Conservation (phyloP, 1,140 invertebrate genomes). For the Pectinophora gossypiella region DNA sequence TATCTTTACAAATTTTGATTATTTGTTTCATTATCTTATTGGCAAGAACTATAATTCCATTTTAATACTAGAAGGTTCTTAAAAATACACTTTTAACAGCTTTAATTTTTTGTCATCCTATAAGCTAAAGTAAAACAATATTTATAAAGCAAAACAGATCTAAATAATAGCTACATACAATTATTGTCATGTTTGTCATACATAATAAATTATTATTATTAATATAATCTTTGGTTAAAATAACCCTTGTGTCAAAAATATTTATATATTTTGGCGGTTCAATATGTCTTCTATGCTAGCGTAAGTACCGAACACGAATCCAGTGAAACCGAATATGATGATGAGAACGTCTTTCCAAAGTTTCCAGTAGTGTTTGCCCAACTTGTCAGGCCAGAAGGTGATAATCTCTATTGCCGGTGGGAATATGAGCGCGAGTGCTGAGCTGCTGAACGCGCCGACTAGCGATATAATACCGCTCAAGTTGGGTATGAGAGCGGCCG, state of each 20-base stretch:
- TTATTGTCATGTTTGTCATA: slow-evolving; percentile 33
- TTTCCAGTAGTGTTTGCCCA: slow-evolving; percentile 78
- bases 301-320: slow-evolving; percentile 88
- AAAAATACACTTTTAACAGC: too few species aligned
- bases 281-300: slow-evolving; percentile 84
- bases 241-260: neutral
- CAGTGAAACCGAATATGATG: slow-evolving; percentile 83
- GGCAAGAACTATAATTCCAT: too few species aligned
- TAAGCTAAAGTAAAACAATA: neutral
- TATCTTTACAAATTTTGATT: too few species aligned
- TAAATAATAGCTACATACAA: slow-evolving; percentile 26
- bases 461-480: slow-evolving; percentile 92
- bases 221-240: neutral
- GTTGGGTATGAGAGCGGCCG: slow-evolving; percentile 90
- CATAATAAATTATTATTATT: neutral
- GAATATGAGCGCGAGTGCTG: slow-evolving; percentile 91
- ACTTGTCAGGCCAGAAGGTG: slow-evolving; percentile 82
- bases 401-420: slow-evolving; percentile 94
- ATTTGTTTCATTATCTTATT: too few species aligned
- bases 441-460: slow-evolving; percentile 93
- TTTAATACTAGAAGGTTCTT: too few species aligned
- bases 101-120: too few species aligned
- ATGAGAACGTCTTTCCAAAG: slow-evolving; percentile 84
- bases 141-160: slow-evolving; percentile 18
- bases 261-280: neutral